Evolutionary conservation across 2,888 invertebrate species (phyloP), one percentile per base, ranked within the genome.

Genomic region (Lacanobia wlatinum): DNA sequence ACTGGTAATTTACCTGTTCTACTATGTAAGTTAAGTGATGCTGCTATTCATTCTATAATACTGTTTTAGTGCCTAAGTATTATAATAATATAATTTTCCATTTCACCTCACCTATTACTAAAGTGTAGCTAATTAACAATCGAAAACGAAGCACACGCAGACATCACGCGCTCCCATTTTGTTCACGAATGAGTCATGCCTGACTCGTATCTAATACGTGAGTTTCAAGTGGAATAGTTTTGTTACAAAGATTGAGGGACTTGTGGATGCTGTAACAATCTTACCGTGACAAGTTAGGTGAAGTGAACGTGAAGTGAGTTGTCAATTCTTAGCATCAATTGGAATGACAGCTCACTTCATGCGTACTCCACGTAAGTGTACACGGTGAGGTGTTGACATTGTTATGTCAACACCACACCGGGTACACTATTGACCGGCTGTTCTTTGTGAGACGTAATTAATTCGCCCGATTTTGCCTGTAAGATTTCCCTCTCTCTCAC

Each of bases 51-150:
- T 23, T 12, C 9, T 4, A 16, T 16, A 14, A 46, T 16, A 46
- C 48, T 48, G 21, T 12, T 12, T 53, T 28, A 61, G 18, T n/a
- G n/a, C n/a, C 23, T 23, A 23, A 40, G n/a, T 10, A 12, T 21
- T 40, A 40, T n/a, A n/a, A n/a, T n/a, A n/a, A n/a, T 14, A 40
- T 21, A 21, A 40, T 59, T 59, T 59, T 59, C 40, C 21, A 40
- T 43, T 40, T 18, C 14, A 59, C 1, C 21, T 18, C 14, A 59
- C 1, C 40, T 21, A 21, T 59, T 59, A 40, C 38, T 14, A 40
- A 21, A 59, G 59, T 40, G 40, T 21, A 59, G 40, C 40, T 5
- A 59, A 59, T 59, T 40, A 21, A 21, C 59, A 56, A 56, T 56
- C 18, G 56, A 56, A 56, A 56, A 38, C 34, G n/a, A 18, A 9